A percentile compares a stretch with the other conserved stretches of the same genome.
Evolutionary conservation across 2,888 invertebrate species (phyloP).

Genomic region (Stratiomys singularior): DNA sequence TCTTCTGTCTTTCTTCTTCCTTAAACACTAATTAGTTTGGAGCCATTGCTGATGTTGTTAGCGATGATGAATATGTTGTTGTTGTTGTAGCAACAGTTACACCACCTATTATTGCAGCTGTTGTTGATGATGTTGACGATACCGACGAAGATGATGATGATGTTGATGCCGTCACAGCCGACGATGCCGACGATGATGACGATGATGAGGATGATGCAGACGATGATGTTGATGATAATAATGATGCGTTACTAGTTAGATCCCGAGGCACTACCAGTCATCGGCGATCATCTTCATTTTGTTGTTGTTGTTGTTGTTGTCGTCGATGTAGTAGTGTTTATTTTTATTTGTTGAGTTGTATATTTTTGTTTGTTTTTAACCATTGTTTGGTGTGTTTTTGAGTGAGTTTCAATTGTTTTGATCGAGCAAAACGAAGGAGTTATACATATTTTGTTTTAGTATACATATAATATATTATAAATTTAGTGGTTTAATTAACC

Average conservation of each 20-base stretch:
- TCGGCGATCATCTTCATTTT: constrained; percentile 63
- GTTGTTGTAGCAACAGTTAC: constrained; percentile 46
- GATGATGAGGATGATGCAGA: constrained; percentile 57
- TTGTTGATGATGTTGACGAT: constrained; percentile 55
- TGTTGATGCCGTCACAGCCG: constrained; percentile 58
- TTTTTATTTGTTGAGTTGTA: not conserved
- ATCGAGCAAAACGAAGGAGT: too few species aligned
- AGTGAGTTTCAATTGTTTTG: too few species aligned
- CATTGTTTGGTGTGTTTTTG: too few species aligned
- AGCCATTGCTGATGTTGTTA: constrained; percentile 49
- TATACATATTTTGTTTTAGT: too few species aligned
- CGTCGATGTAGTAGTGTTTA: too few species aligned
- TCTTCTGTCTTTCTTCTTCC: constrained; percentile 38
- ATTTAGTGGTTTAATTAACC: too few species aligned
- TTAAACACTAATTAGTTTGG: constrained; percentile 50
- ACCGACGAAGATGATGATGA: constrained; percentile 55
- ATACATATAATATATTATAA: too few species aligned
- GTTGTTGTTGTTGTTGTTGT: not conserved
- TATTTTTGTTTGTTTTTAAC: not conserved
- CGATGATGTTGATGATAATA: constrained; percentile 58
- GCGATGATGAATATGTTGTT: constrained; percentile 43
- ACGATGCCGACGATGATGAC: constrained; percentile 59
- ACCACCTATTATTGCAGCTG: constrained; percentile 48
- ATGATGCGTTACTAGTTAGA: constrained; percentile 58
- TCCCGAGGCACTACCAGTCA: constrained; percentile 64